phyloP scores from a whole-genome alignment of 2,113 vertebrate species.

The Mohoua ochrocephala region DNA sequence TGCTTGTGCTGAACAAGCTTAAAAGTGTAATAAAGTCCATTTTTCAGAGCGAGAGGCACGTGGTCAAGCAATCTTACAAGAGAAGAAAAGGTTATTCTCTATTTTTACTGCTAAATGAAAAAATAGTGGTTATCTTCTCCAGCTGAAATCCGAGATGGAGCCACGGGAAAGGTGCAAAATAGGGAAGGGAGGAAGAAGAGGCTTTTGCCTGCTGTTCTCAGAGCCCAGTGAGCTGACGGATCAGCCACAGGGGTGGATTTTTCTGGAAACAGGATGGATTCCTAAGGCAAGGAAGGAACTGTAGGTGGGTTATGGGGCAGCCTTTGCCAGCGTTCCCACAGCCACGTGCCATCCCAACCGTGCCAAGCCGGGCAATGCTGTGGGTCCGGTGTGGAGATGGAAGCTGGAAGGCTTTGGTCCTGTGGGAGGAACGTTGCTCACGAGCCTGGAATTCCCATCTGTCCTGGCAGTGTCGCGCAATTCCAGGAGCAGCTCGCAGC shows the following conservation, averaged over 20 bases:
- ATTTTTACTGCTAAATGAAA: not conserved
- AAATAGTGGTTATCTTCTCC: not conserved
- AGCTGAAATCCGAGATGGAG: not conserved
- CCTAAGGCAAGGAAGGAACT: not conserved
- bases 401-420: not conserved
- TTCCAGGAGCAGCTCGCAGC: not conserved
- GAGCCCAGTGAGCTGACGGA: not conserved
- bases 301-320: not conserved
- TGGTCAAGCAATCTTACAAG: not conserved
- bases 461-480: not conserved
- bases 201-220: not conserved
- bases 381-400: not conserved
- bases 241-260: not conserved
- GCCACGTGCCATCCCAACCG: not conserved
- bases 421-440: not conserved
- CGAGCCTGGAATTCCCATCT: not conserved
- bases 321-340: not conserved
- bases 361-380: not conserved
- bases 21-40: accelerated
- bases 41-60: not conserved
- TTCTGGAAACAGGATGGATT: not conserved
- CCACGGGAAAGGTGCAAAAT: not conserved
- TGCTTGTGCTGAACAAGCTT: not conserved
- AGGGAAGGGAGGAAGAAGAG: not conserved
- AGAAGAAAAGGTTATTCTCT: not conserved